Base-by-base conservation (phyloP, 2,797 vertebrate genomes). In the Tadarida brasiliensis region DNA sequence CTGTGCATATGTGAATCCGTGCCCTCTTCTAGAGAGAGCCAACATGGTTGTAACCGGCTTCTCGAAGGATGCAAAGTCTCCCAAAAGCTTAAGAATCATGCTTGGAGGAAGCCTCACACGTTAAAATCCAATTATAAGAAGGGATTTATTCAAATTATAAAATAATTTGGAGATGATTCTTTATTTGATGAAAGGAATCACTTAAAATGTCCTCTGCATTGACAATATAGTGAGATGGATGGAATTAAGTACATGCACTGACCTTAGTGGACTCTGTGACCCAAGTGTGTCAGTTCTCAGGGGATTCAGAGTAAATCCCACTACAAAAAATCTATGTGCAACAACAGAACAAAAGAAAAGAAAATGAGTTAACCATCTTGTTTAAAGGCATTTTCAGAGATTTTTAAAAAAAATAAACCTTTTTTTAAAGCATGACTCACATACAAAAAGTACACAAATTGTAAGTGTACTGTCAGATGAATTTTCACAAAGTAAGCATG, bases 101-200 rank as follows among this genome's bases (percentile, higher is more conserved):
- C 22, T 63, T 89, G 22, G 26, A 93, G 56, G 47, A 93, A 95
- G n/a, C 3, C 26, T 95, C n/a, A 85, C n/a, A 35, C 39, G 95
- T 70, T 56, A 81, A 93, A 94, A 97, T 76, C 39, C 54, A 94
- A 51, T 88, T 71, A 86, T 94, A 93, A 96, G n/a, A 94, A 85
- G 39, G 30, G 33, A 71, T 87, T 90, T 97, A 67, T 81, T 97
- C 9, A n/a, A 35, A 65, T 95, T 86, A 74, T 78, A 85, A 95
- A 91, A 68, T 89, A n/a, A 78, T 59, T 74, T 89, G 56, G 61
- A 86, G 67, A 85, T 17, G 17, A 67, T 77, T 94, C 26, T 90
- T 90, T 56, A 56, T 61, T 87, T 93, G 74, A 85, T 33, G 61
- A 92, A 92, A 94, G 26, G 30, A 90, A 85, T 92, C 44, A 65